Evolutionary conservation across 2,888 invertebrate species (phyloP).

Genomic region (Hirtodrosophila confusa): DNA sequence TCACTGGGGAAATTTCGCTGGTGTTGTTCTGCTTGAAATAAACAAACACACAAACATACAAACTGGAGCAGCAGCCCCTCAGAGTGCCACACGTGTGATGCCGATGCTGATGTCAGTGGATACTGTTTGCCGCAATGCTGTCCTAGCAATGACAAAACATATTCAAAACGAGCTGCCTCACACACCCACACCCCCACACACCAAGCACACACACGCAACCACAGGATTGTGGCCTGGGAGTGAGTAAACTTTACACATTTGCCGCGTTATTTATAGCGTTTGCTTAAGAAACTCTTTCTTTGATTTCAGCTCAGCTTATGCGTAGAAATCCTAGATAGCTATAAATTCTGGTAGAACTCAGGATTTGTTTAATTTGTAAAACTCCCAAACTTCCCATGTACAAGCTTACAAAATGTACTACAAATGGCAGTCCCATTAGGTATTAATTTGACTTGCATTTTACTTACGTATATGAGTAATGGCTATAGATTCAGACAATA

Average conservation of each 20-base stretch:
- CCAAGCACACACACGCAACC: slow-evolving; percentile 3
- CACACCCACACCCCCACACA: slow-evolving; percentile 7
- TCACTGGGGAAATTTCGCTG: slow-evolving; percentile 75
- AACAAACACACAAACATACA: slow-evolving; percentile 31
- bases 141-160: slow-evolving; percentile 70
- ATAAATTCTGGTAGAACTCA: too few species aligned
- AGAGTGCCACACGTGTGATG: slow-evolving; percentile 49
- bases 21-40: slow-evolving; percentile 38
- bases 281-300: slow-evolving; percentile 30
- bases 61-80: slow-evolving; percentile 26
- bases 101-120: slow-evolving; percentile 60
- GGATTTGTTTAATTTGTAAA: too few species aligned
- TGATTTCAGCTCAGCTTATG: slow-evolving; percentile 37
- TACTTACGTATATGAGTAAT: too few species aligned
- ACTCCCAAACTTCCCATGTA: too few species aligned
- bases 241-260: slow-evolving; percentile 71
- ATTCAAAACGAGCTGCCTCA: slow-evolving; percentile 56
- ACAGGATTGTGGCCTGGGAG: slow-evolving; percentile 30
- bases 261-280: slow-evolving; percentile 66
- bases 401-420: too few species aligned
- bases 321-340: not conserved
- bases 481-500: too few species aligned
- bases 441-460: too few species aligned
- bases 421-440: too few species aligned
- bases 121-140: slow-evolving; percentile 58